Conservation (phyloP, 2,888 invertebrate species). For the Drosophila prostipennis region DNA sequence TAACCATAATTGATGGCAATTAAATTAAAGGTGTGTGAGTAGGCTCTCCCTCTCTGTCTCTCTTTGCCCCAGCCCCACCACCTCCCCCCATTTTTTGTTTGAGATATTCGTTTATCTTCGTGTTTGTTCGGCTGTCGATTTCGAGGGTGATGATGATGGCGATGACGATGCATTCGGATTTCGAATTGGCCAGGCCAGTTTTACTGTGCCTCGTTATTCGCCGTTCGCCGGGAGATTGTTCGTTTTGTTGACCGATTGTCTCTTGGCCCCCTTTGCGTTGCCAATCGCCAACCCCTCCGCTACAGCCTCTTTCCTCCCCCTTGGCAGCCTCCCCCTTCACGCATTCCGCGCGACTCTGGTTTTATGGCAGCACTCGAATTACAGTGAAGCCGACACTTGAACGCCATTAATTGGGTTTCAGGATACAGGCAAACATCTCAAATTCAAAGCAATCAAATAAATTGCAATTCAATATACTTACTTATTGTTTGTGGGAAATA, state of each 20-base stretch:
- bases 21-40: constrained; percentile 78
- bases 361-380: constrained; percentile 18
- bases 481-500: background rate
- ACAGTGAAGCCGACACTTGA: constrained; percentile 28
- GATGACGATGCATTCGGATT: constrained; percentile 42
- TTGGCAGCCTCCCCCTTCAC: constrained; percentile 2
- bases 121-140: constrained; percentile 54
- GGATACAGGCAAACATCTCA: constrained; percentile 5
- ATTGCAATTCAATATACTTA: background rate
- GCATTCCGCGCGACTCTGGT: constrained; percentile 14
- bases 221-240: constrained; percentile 43
- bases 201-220: constrained; percentile 24
- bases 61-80: constrained; percentile 21
- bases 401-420: constrained; percentile 15
- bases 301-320: background rate
- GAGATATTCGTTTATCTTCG: constrained; percentile 37
- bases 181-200: constrained; percentile 47
- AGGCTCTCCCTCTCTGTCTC: constrained; percentile 31
- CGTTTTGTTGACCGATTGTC: constrained; percentile 38
- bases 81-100: constrained; percentile 10
- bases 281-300: constrained; percentile 1
- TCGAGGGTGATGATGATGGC: constrained; percentile 15
- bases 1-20: constrained; percentile 81
- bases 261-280: constrained; percentile 13
- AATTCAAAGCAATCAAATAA: background rate